Percentiles rank a stretch among this genome's conserved stretches.
Conservation (phyloP, 2,797 vertebrate species). For the Spizella passerina region DNA sequence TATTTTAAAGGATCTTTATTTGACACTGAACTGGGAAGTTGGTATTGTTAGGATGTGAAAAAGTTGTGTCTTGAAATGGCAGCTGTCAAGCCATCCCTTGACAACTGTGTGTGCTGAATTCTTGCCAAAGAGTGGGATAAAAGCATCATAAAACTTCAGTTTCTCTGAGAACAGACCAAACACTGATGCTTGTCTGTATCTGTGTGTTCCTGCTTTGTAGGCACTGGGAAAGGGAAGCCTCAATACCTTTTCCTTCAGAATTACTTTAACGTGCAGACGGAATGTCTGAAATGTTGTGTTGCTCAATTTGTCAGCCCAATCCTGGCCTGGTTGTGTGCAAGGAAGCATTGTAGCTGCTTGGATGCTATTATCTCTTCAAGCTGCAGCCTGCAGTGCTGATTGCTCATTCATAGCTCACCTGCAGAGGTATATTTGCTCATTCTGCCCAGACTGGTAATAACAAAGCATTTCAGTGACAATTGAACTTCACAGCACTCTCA, state of each 20-base stretch:
- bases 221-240: accelerated
- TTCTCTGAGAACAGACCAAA: background rate
- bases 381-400: constrained; percentile 39
- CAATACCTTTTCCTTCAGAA: background rate
- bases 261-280: background rate
- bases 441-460: constrained; percentile 30
- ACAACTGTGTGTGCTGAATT: background rate
- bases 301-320: background rate
- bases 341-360: background rate
- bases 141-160: background rate
- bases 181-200: background rate
- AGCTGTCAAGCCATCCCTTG: background rate
- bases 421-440: constrained; percentile 29
- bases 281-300: background rate
- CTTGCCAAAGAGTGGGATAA: background rate
- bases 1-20: background rate
- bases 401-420: constrained; percentile 47
- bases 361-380: constrained; percentile 16
- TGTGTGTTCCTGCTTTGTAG: background rate
- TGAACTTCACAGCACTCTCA: constrained; percentile 5
- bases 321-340: background rate
- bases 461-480: constrained; percentile 23
- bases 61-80: background rate
- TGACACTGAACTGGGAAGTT: background rate
- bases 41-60: background rate